These are phyloP conservation scores for Ictinia mississippiensis DNA, from an alignment of 2,797 vertebrate species.

Conservation along the genomic window DNA sequence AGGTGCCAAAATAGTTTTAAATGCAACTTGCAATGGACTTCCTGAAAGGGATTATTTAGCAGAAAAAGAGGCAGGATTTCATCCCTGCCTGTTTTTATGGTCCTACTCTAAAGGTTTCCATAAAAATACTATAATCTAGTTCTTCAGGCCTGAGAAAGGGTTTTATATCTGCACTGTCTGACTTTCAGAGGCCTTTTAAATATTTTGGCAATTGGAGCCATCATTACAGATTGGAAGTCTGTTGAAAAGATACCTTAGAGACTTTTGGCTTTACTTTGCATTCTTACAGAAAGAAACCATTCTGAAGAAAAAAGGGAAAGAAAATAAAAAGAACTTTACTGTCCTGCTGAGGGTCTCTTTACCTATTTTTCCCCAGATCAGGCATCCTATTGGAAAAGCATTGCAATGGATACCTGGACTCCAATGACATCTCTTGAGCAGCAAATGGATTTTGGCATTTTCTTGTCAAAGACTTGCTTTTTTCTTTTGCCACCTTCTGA, in stretches of 20 bases:
- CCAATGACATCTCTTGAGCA: neutral
- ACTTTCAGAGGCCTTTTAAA: conserved; percentile 44
- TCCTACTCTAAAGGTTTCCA: conserved; percentile 11
- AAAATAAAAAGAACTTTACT: conserved; percentile 25
- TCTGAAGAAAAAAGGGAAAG: neutral
- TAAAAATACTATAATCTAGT: neutral
- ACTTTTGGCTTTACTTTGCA: conserved; percentile 52
- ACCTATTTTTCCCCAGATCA: neutral
- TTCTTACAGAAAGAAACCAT: conserved; percentile 51
- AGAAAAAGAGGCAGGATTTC: neutral
- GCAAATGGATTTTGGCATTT: neutral
- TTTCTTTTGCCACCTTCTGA: neutral
- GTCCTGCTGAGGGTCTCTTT: conserved; percentile 12
- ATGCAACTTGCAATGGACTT: neutral
- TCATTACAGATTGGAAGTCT: conserved; percentile 38
- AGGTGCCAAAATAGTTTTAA: neutral
- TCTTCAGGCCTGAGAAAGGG: conserved; percentile 10
- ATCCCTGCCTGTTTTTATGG: neutral
- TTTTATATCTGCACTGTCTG: conserved; percentile 28
- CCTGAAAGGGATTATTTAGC: neutral
- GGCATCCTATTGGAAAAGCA: neutral
- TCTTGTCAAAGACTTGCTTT: neutral
- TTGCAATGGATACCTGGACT: neutral
- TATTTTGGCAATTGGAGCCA: conserved; percentile 34
- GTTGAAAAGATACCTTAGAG: conserved; percentile 58